Conservation (phyloP, 2,113 vertebrate genomes). For the Chionomys nivalis region DNA sequence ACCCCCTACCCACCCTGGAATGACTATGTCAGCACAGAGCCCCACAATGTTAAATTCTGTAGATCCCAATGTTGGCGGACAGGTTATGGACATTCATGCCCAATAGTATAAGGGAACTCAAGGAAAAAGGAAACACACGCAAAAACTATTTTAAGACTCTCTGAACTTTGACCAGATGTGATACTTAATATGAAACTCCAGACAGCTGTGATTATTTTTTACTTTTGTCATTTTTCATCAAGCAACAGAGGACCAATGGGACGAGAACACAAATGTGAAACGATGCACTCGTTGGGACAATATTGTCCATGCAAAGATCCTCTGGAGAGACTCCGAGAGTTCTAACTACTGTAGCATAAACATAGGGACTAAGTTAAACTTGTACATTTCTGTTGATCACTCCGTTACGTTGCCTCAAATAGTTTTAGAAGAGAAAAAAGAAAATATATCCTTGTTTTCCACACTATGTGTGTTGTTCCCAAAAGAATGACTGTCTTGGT, state of each 20-base stretch:
- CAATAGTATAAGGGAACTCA: conserved; percentile 96
- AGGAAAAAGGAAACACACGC: conserved; percentile 89
- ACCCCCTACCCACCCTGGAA: conserved; percentile 94
- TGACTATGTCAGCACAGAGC: conserved; percentile 96
- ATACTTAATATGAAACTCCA: conserved; percentile 97
- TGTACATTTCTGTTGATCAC: conserved; percentile 99
- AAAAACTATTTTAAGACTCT: conserved; percentile 95
- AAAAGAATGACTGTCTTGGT: conserved; percentile 97
- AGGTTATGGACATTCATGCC: conserved; percentile 97
- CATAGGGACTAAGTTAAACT: conserved; percentile 99
- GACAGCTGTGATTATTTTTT: conserved; percentile 99
- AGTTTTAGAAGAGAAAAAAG: conserved; percentile 98
- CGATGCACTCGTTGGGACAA: conserved; percentile 95
- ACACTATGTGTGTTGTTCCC: conserved; percentile 99
- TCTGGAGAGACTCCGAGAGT: conserved; percentile 99
- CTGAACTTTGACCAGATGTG: conserved; percentile 98
- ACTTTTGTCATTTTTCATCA: conserved; percentile 98
- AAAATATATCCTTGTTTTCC: conserved; percentile 95
- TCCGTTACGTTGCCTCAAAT: conserved; percentile 97
- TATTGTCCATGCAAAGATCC: conserved; percentile 90
- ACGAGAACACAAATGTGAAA: conserved; percentile 97
- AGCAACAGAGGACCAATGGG: conserved; percentile 97
- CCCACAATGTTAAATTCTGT: conserved; percentile 93
- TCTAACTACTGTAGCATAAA: conserved; percentile 99
- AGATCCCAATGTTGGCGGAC: conserved; percentile 94